Evolutionary conservation across 2,797 vertebrate species (phyloP).

Genomic region (Muscicapa comitata): DNA sequence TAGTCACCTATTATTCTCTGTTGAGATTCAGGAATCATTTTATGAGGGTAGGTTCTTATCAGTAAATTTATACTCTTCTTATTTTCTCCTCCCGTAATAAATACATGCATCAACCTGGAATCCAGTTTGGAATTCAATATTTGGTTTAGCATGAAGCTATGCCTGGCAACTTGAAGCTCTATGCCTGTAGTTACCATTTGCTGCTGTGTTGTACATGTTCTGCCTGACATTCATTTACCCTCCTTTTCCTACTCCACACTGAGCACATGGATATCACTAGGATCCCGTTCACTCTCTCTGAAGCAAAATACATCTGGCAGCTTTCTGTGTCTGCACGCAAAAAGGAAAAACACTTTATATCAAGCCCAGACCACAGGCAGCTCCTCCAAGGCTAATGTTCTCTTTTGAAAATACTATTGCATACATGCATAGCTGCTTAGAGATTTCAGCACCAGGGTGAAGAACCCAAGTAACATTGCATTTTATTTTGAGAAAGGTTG

Average conservation of each 20-base stretch:
- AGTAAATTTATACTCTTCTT: background rate
- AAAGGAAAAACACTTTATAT: background rate
- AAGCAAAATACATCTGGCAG: background rate
- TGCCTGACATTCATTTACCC: background rate
- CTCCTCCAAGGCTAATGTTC: background rate
- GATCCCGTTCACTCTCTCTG: fast-evolving
- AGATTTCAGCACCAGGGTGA: background rate
- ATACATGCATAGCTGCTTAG: background rate
- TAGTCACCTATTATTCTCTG: background rate
- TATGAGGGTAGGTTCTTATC: background rate
- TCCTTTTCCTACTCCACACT: background rate
- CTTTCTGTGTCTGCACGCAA: background rate
- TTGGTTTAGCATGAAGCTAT: background rate
- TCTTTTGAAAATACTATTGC: background rate
- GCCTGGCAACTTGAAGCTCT: background rate
- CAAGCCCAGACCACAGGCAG: background rate
- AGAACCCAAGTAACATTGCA: fast-evolving
- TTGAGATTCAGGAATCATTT: background rate
- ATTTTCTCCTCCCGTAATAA: background rate
- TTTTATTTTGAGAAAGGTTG: background rate
- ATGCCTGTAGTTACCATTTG: background rate
- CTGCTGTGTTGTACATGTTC: background rate
- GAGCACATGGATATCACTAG: background rate
- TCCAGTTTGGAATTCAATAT: background rate
- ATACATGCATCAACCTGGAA: background rate